Evolutionary conservation across 2,888 invertebrate species (phyloP), one percentile per base, ranked within the genome.

Genomic region (Tuberolachnus salignus): DNA sequence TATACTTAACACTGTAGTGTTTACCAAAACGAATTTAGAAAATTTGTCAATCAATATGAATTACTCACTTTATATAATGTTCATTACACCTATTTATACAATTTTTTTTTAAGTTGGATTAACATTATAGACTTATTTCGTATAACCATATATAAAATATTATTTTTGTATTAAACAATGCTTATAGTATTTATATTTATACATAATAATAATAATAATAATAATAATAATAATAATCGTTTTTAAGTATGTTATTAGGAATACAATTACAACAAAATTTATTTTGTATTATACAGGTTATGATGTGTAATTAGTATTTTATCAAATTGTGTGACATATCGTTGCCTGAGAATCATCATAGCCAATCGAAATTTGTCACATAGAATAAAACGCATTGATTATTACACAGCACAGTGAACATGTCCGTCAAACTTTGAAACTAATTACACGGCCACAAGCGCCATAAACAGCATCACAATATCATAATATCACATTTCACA

Each of bases 251-350:
- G 1, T 59, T n/a, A 26, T 59, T 59, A 3, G 26, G 0, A 8
- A 34, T n/a, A 19, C n/a, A 21, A 21, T 21, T 34, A 67, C 14
- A 55, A 63, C 14, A 34, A 4, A 46, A 67, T 75, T 75, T 46
- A 19, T 75, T 75, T 67, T 75, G 46, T 66, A 75, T 49, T 26
- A 57, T 75, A 67, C 23, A 66, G 44, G 55, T 21, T 55, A 9
- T 13, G 11, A 21, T 55, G 21, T 55, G 11, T 21, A 11, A 3
- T 13, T 55, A 53, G n/a, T 53, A 19, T 53, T 53, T 53, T 53
- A 8, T 53, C 19, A 34, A 34, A 34, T 34, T 3, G 3, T 34
- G 34, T 34, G 1, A 42, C 10, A 63, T 1, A 51, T n/a, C n/a
- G n/a, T n/a, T n/a, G n/a, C n/a, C n/a, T n/a, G n/a, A n/a, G n/a